phyloP scores from a whole-genome alignment of 2,797 vertebrate genomes.

The Tadarida brasiliensis region DNA sequence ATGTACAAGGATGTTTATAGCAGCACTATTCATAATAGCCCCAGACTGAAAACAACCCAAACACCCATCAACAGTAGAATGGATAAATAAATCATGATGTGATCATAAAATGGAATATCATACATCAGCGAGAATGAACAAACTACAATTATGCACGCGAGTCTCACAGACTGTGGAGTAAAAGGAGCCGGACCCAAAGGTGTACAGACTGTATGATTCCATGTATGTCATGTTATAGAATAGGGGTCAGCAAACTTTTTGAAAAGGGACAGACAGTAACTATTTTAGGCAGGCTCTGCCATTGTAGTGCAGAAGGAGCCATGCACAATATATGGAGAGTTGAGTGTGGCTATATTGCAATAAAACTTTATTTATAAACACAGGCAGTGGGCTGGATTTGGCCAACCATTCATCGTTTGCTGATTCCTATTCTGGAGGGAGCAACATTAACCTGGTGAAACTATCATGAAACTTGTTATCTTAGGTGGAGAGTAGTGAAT shows the following conservation, averaged over 20 bases:
- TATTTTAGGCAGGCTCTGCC: neutral
- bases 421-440: neutral
- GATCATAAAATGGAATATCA: slow-evolving; percentile 1
- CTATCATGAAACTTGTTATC: neutral
- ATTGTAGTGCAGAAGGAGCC: neutral
- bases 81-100: neutral
- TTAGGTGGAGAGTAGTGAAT: neutral
- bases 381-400: neutral
- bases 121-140: neutral
- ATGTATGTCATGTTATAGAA: neutral
- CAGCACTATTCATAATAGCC: neutral
- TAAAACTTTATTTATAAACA: slow-evolving; percentile 64
- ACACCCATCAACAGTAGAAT: neutral
- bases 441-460: neutral
- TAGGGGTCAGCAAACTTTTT: neutral
- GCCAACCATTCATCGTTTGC: neutral
- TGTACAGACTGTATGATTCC: neutral
- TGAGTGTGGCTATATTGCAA: neutral
- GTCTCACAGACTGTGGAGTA: neutral
- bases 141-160: neutral
- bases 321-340: neutral
- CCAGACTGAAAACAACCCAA: neutral
- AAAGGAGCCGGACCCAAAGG: neutral
- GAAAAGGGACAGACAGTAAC: neutral
- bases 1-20: neutral